phyloP scores from a whole-genome alignment of 2,113 vertebrate species.

The Dasyprocta punctata region DNA sequence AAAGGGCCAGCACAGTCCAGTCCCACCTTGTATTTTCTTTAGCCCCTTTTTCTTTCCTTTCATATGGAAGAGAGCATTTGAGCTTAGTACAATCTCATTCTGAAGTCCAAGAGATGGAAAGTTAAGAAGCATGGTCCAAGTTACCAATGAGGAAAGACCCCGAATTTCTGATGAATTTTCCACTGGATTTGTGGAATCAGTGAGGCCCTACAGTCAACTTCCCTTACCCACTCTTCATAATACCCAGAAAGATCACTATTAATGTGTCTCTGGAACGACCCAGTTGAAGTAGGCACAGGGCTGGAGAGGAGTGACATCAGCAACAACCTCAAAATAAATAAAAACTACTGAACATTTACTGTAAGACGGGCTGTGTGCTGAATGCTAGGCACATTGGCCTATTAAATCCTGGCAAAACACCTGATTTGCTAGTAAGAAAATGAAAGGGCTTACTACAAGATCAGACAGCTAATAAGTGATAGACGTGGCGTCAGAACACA shows the following conservation, averaged over 20 bases:
- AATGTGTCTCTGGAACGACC: not conserved
- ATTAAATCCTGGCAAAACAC: not conserved
- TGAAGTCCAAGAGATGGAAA: not conserved
- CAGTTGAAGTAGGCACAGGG: not conserved
- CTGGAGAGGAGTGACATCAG: not conserved
- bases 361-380: not conserved
- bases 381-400: not conserved
- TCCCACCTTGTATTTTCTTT: constrained; percentile 58
- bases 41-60: constrained; percentile 18
- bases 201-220: not conserved
- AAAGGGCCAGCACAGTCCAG: constrained; percentile 34
- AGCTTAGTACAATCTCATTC: not conserved
- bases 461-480: not conserved
- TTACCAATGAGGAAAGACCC: not conserved
- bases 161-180: constrained; percentile 1
- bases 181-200: not conserved
- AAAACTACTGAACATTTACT: not conserved
- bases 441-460: not conserved
- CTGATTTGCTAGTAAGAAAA: constrained; percentile 3
- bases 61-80: not conserved
- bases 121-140: not conserved
- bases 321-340: not conserved
- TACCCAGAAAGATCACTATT: not conserved
- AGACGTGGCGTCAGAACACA: not conserved
- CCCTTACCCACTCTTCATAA: not conserved